phyloP scores from a whole-genome alignment of 2,113 vertebrate genomes.

The Acinonyx jubatus region DNA sequence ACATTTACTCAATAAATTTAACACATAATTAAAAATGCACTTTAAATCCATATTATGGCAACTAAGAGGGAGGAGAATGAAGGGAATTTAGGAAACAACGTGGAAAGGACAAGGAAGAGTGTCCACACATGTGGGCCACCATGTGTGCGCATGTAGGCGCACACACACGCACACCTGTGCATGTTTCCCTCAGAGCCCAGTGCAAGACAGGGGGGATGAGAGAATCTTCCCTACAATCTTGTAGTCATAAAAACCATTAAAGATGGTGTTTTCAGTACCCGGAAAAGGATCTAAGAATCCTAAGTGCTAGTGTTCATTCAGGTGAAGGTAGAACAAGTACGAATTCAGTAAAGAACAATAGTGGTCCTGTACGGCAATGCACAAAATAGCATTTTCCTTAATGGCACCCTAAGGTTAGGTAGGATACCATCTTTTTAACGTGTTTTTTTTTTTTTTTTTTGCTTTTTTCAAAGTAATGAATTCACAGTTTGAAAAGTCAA shows the following conservation, averaged over 20 bases:
- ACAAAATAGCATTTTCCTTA: not conserved
- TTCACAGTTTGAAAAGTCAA: not conserved
- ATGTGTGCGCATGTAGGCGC: accelerated
- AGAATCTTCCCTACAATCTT: not conserved
- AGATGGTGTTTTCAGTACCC: not conserved
- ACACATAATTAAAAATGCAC: not conserved
- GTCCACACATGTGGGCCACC: too few relatives aligned
- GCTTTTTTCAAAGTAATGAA: not conserved
- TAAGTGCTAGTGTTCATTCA: not conserved
- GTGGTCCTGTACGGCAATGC: accelerated
- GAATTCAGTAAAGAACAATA: not conserved
- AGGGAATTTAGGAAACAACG: not conserved
- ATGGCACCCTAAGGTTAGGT: not conserved
- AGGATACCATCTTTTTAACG: not conserved
- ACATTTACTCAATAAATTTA: not conserved
- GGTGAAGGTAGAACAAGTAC: not conserved
- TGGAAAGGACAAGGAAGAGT: not conserved
- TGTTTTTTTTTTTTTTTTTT: not conserved
- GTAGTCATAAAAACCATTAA: not conserved
- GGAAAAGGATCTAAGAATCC: not conserved
- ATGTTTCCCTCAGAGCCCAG: not conserved
- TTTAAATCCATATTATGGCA: not conserved
- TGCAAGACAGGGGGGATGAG: too few relatives aligned
- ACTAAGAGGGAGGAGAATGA: not conserved
- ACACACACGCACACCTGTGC: not conserved